Evolutionary conservation across 2,113 vertebrate genomes (phyloP), one percentile per base, ranked within the genome.

Genomic region (Colius striatus): DNA sequence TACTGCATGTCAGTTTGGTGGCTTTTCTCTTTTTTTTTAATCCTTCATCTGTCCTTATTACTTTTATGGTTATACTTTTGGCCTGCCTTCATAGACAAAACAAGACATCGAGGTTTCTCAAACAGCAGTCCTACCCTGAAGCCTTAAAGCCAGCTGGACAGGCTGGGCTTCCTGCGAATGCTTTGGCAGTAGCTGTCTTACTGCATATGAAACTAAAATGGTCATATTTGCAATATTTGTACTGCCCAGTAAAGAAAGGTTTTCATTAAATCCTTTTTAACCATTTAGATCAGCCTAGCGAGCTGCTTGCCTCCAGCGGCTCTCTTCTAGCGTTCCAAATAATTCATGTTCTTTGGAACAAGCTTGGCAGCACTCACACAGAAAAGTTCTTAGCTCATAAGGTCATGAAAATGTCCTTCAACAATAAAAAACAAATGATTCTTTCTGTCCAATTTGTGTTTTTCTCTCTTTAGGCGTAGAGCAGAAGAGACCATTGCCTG

Each of bases 371-470:
- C 83, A 88, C 94, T 94, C 93, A 87, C 92, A 83, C 58, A 93
- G 74, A 95, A 96, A 94, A 94, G 94, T 97, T 98, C 94, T 95
- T 96, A 87, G 94, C 97, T 96, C 95, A 95, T 97, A 98, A 97
- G 95, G 95, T 96, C 97, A 93, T 76, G 83, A 96, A 97, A 97
- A 96, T 97, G 96, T 98, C 94, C 97, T 95, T 97, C 95, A 98
- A 97, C 96, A 95, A 94, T 95, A 88, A 96, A 95, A 94, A 94
- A 68, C 67, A 97, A 96, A 95, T 97, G 89, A 97, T 97, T 97
- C 95, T 96, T 95, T 95, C 92, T 96, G 94, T 96, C 87, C 94
- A 96, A 83, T 96, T 97, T 81, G 74, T 95, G 79, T 97, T 97
- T 97, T 96, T 38, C 38, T 89, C 63, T 87, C 18, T 90, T 94